Base-by-base conservation (phyloP, 2,797 vertebrate species). In the Macrochelys suwanniensis region DNA sequence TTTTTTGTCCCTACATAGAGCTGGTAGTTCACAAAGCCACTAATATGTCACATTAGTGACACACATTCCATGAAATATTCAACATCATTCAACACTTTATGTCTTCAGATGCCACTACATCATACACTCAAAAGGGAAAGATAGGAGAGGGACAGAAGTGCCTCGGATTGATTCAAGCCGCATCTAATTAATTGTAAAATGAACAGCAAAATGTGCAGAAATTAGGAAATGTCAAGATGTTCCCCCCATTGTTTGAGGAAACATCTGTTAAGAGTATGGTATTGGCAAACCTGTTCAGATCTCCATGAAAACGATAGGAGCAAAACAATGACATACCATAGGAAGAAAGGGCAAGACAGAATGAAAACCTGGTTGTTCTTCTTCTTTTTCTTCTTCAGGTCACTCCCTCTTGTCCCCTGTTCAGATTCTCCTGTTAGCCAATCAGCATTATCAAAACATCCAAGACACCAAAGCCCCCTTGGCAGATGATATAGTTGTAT, bases 381-480 rank as follows among this genome's bases (percentile, higher is more conserved):
- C 88, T n/a, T 82, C 23, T 79, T n/a, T 49, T 93, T 11, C 88
- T n/a, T 82, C 23, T 79, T n/a, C 51, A 84, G 11, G 80, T 89
- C 16, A 68, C 31, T 53, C 21, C 65, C n/a, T 71, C 37, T 71
- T 42, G 19, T 71, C 23, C 68, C n/a, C 37, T 42, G 9, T 42
- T 71, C 21, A 21, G 9, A n/a, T 91, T n/a, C 59, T 90, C 15
- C 3, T 0, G 85, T 74, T 51, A 89, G 57, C 54, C 65, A 82
- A 28, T 15, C n/a, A 87, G 11, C 13, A 1, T 78, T 82, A 80
- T 51, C 78, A 33, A 78, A 53, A 8, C 87, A 80, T 68, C 37
- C 11, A 76, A 53, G 53, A 68, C 82, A 86, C 90, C 61, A 23
- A 51, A 0, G 5, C 45, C 31, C 4, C 19, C 10, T 42, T 71